These are phyloP conservation scores for Lethrus apterus DNA, from an alignment of 1,140 invertebrate genomes.

Conservation along the genomic window DNA sequence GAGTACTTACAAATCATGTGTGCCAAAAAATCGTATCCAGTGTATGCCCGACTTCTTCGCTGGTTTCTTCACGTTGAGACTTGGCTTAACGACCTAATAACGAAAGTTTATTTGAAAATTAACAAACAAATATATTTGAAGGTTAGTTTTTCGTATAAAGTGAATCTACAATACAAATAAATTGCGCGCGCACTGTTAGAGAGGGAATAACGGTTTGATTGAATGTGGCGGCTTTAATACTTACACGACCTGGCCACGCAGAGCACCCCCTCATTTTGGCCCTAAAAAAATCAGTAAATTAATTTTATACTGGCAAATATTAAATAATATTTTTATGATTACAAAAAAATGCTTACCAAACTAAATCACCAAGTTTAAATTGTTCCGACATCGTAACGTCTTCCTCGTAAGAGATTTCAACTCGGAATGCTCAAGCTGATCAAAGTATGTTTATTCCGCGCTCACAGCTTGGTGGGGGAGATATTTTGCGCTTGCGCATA, in stretches of 20 bases:
- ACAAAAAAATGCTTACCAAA: slow-evolving; percentile 55
- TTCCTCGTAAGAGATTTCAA: slow-evolving; percentile 1
- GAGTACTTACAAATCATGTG: slow-evolving; percentile 85
- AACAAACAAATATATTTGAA: slow-evolving; percentile 16
- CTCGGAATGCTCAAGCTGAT: slow-evolving; percentile 12
- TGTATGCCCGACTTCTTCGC: slow-evolving; percentile 57
- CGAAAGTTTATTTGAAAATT: slow-evolving; percentile 16
- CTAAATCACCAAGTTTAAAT: slow-evolving; percentile 65
- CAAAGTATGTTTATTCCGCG: slow-evolving; percentile 13
- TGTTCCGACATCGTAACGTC: slow-evolving; percentile 47
- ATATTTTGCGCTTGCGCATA: slow-evolving; percentile 2
- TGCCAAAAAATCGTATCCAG: slow-evolving; percentile 91
- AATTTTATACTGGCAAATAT: slow-evolving; percentile 7
- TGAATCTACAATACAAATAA: slow-evolving; percentile 11
- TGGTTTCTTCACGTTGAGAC: slow-evolving; percentile 58
- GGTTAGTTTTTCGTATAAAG: slow-evolving; percentile 19
- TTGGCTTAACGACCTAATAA: slow-evolving; percentile 64
- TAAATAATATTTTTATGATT: slow-evolving; percentile 15
- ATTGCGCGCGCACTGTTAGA: slow-evolving; percentile 24
- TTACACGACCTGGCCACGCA: slow-evolving; percentile 88
- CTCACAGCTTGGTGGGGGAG: slow-evolving; percentile 2
- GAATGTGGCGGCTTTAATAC: slow-evolving; percentile 41
- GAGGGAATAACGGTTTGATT: slow-evolving; percentile 34
- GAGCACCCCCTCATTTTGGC: slow-evolving; percentile 94
- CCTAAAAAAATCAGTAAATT: slow-evolving; percentile 57